Evolutionary conservation across 2,888 invertebrate species (phyloP), one percentile per base, ranked within the genome.

Genomic region (Caradrina kadenii): DNA sequence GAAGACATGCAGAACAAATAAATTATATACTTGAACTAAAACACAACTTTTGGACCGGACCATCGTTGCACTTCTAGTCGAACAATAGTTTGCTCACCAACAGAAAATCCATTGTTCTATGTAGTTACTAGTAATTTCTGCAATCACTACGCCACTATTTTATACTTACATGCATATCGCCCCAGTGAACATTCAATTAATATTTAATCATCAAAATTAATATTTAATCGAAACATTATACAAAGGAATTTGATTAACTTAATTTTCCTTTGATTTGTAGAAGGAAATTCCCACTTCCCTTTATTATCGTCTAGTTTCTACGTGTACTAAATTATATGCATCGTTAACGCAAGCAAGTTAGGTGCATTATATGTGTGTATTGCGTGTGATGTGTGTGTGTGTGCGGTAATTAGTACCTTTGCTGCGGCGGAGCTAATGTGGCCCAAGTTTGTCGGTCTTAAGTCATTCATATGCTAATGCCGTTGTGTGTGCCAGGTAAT

Each of bases 401-500:
- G 45, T 54, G 50, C 15, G 26, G 50, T 69, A 63, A 76, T 81
- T 62, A 77, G 81, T 81, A 77, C 52, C 62, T 76, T 53, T 39
- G 39, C 62, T 22, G 53, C 22, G 50, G 59, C 19, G 31, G 8
- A 26, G 62, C 50, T 80, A 56, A 67, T 63, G 63, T 53, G 19
- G 22, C 50, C 17, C 45, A 48, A 63, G 62, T 61, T 62, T 54
- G 58, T 56, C 50, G 78, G 78, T 65, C 72, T 77, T 70, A 59
- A 81, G 58, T 64, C 63, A 69, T 81, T 77, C 81, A 58, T 70
- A 69, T 81, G 81, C 39, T 76, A 76, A 76, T 76, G 22, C 22
- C n/a, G 50, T 22, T 19, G 56, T 49, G 50, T 69, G 39, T 17
- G 49, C 42, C 42, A 77, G 59, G 53, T 72, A 70, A 70, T 72